Evolutionary conservation across 2,888 invertebrate species (phyloP), one percentile per base, ranked within the genome.

Genomic region (Lottia scabra): DNA sequence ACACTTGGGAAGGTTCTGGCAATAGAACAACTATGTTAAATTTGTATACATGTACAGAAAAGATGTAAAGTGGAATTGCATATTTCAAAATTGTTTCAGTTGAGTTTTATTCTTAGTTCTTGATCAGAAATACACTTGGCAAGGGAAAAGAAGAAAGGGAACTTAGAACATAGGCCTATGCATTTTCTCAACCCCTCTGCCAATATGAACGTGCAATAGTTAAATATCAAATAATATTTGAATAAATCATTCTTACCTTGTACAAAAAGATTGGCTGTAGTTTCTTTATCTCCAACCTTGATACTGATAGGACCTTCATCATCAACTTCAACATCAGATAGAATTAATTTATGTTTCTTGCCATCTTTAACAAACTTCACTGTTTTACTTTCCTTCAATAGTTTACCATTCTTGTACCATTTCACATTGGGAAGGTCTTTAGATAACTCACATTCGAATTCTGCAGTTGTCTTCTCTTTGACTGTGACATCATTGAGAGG

Each of bases 381-480:
- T 62, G 80, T 83, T 16, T 84, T 76, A 16, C 83, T 82, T 46
- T 83, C 83, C 67, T 78, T 78, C 48, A 87, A 75, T 71, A 92
- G 92, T 38, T 92, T 93, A 84, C 94, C 93, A 86, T 93, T 94
- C 72, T 92, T 90, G 75, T 87, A 85, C 92, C 92, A 88, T 66
- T 79, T 81, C 30, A 87, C 85, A 68, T 81, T 80, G 62, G 97
- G 97, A 88, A 98, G 97, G 63, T 97, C 97, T 91, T 97, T 97
- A 15, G 96, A 96, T 19, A 98, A 91, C 89, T 97, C 96, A 80
- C 97, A 94, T 84, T 95, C 95, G 89, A 98, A 97, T 62, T 93
- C 93, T 2, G 86, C 85, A 10, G 79, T 76, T 15, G 86, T 83
- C 48, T 83, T 85, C 71, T 88, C 87, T 26, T 81, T 74, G 23